These are phyloP conservation scores for Poeciliopsis gracilis DNA, from an alignment of 2,797 vertebrate genomes.

Conservation along the genomic window DNA sequence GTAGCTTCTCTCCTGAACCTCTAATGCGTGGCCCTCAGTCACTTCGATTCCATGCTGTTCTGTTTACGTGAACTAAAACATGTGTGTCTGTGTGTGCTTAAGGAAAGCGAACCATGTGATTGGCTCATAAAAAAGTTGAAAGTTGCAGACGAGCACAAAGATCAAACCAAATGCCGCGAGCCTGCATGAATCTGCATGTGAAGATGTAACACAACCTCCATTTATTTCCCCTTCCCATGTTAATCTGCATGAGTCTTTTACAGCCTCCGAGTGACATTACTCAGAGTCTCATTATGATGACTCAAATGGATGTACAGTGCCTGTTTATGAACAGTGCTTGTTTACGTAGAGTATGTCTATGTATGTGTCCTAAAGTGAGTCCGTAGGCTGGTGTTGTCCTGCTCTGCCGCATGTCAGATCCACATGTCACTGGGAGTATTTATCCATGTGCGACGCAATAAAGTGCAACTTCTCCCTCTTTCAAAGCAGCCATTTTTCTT, in stretches of 20 bases:
- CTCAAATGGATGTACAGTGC: slow-evolving; percentile 54
- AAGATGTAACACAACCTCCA: slow-evolving; percentile 50
- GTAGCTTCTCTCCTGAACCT: slow-evolving; percentile 2
- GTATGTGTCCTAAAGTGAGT: slow-evolving; percentile 31
- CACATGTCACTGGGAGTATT: slow-evolving; percentile 23
- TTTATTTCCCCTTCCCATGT: slow-evolving; percentile 17
- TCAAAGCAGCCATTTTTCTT: neutral
- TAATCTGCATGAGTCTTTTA: slow-evolving; percentile 23
- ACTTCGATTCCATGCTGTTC: slow-evolving; percentile 36
- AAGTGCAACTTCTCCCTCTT: neutral
- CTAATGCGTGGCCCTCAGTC: slow-evolving; percentile 26
- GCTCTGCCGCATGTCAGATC: slow-evolving; percentile 38
- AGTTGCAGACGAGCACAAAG: neutral
- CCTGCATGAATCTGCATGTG: slow-evolving; percentile 1
- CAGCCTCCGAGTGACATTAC: slow-evolving; percentile 51
- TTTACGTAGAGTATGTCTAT: slow-evolving; percentile 8
- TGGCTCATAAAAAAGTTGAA: neutral
- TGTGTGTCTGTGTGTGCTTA: neutral
- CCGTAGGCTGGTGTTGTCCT: slow-evolving; percentile 56
- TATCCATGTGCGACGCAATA: slow-evolving; percentile 14
- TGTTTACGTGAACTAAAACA: slow-evolving; percentile 41
- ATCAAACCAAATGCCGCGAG: neutral
- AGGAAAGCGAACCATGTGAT: slow-evolving; percentile 19
- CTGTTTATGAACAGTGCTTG: slow-evolving; percentile 35
- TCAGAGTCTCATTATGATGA: slow-evolving; percentile 54